Evolutionary conservation across 2,797 vertebrate species (phyloP).

Genomic region (Artibeus jamaicensis): DNA sequence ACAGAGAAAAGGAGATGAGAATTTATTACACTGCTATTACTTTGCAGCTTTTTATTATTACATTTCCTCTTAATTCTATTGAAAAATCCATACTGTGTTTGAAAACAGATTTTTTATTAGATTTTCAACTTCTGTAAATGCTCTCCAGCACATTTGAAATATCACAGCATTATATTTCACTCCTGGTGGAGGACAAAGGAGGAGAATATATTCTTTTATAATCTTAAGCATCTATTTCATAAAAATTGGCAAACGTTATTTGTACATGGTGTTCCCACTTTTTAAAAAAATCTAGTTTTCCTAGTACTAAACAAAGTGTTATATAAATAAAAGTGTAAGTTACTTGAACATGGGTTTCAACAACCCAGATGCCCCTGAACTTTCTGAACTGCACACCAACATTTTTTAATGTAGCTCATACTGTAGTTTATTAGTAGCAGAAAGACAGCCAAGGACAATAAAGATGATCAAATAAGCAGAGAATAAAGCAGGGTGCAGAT

Average conservation of each 20-base stretch:
- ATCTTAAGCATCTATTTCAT: neutral
- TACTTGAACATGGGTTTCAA: slow-evolving; percentile 15
- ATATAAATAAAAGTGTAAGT: neutral
- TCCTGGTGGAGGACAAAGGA: neutral
- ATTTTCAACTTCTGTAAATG: slow-evolving; percentile 32
- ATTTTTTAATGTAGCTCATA: neutral
- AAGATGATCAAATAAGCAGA: slow-evolving; percentile 18
- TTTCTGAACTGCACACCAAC: neutral
- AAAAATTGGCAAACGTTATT: neutral
- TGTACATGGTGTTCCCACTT: neutral
- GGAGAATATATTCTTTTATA: neutral
- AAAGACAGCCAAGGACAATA: slow-evolving; percentile 10
- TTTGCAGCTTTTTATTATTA: slow-evolving; percentile 42
- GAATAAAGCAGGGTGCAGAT: slow-evolving; percentile 30
- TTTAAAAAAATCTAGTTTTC: neutral
- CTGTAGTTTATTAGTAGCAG: slow-evolving; percentile 32
- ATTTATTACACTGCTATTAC: slow-evolving; percentile 64
- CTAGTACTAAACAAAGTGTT: neutral
- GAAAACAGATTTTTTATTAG: slow-evolving; percentile 53
- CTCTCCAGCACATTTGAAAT: neutral
- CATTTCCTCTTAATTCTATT: slow-evolving; percentile 57
- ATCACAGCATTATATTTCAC: neutral
- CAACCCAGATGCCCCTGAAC: neutral
- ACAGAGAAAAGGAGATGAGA: neutral
- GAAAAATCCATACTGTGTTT: slow-evolving; percentile 50